Conservation (phyloP, 2,113 vertebrate species). For the Gobius niger region DNA sequence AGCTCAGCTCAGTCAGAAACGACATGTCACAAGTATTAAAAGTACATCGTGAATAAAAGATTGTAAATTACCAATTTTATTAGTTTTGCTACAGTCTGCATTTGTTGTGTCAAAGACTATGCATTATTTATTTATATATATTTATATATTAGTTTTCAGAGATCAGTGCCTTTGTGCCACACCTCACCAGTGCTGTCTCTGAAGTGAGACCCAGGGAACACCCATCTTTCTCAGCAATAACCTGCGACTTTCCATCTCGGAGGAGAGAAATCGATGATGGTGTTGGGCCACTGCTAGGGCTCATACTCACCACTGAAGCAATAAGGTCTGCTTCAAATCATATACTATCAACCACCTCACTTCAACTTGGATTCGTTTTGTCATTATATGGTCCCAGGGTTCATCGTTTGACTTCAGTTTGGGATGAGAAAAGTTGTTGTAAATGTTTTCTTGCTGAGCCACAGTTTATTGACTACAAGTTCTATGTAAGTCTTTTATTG, state of each 20-base stretch:
- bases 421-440: background rate
- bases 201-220: constrained; percentile 3
- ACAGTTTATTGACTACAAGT: no score
- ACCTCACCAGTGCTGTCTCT: background rate
- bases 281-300: constrained; percentile 5
- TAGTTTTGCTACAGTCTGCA: background rate
- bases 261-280: constrained; percentile 5
- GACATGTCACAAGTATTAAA: no score
- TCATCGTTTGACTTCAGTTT: background rate
- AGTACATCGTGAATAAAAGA: background rate
- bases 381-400: background rate
- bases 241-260: constrained; percentile 6
- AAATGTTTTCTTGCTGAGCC: no score
- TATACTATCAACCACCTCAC: background rate
- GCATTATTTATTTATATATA: no score
- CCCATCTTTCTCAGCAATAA: constrained; percentile 13
- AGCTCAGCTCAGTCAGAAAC: no score
- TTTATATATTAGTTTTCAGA: no score
- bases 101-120: background rate
- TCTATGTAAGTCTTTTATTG: no score
- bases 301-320: constrained; percentile 1
- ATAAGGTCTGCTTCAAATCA: background rate
- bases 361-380: background rate
- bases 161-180: background rate
- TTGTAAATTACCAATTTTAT: background rate